These are phyloP conservation scores for Coelopa frigida DNA, from an alignment of 1,140 invertebrate species.

Conservation along the genomic window DNA sequence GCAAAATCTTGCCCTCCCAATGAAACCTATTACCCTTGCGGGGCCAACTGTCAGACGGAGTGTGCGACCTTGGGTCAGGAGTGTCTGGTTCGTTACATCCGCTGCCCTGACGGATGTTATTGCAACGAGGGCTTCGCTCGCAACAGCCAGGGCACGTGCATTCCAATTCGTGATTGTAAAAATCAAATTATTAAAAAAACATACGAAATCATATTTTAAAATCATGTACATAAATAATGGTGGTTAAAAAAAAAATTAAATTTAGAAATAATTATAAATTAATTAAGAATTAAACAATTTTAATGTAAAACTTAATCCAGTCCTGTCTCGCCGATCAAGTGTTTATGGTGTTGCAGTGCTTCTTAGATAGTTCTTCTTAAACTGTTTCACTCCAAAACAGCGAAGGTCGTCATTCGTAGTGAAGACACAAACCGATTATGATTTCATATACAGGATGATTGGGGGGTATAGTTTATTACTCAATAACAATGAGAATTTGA, in stretches of 20 bases:
- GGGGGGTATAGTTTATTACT: too few relatives aligned
- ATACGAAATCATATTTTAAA: too few relatives aligned
- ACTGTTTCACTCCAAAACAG: too few relatives aligned
- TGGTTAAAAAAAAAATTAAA: neutral
- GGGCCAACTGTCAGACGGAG: conserved; percentile 48
- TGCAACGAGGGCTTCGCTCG: conserved; percentile 47
- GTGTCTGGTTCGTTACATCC: conserved; percentile 46
- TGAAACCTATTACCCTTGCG: conserved; percentile 46
- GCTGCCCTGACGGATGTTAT: conserved; percentile 49
- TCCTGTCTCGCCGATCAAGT: too few relatives aligned
- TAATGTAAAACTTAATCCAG: neutral
- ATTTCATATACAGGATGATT: too few relatives aligned
- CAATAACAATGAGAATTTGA: too few relatives aligned
- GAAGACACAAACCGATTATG: too few relatives aligned
- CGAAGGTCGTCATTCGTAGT: too few relatives aligned
- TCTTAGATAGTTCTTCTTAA: too few relatives aligned
- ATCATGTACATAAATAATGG: too few relatives aligned
- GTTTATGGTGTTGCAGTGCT: too few relatives aligned
- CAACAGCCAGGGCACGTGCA: conserved; percentile 32
- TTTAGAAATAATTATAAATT: neutral
- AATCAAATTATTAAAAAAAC: neutral
- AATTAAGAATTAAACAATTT: neutral
- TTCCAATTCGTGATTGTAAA: conserved; percentile 34
- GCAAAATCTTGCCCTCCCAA: conserved; percentile 18
- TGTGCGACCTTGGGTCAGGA: conserved; percentile 44